Evolutionary conservation across 1,140 invertebrate species (phyloP).

Genomic region (Metaphire vulgaris): DNA sequence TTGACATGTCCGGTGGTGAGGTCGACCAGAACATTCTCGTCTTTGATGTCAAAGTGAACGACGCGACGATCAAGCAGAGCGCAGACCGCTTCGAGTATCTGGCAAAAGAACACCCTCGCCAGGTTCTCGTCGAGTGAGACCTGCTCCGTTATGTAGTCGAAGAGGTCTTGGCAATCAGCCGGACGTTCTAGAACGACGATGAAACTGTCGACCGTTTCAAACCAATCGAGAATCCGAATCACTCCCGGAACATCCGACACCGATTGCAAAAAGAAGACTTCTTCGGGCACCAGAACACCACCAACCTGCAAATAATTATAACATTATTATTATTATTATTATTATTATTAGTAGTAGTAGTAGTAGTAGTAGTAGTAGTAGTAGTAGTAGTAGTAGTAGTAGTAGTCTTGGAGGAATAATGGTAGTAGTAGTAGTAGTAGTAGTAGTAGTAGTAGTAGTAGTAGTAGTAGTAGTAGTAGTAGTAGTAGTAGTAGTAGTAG

Average conservation of each 20-base stretch:
- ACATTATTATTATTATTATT: no score
- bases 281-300: constrained; percentile 54
- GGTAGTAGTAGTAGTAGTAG: no score
- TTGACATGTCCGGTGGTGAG: constrained; percentile 55
- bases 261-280: constrained; percentile 60
- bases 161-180: constrained; percentile 60
- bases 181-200: constrained; percentile 64
- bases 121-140: constrained; percentile 57
- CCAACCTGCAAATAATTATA: constrained; percentile 10
- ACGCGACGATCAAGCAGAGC: constrained; percentile 49
- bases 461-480: no score
- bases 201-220: constrained; percentile 55
- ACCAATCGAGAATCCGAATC: constrained; percentile 61
- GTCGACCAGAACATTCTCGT: constrained; percentile 64
- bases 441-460: no score
- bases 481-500: no score
- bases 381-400: no score
- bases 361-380: no score
- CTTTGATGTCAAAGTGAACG: constrained; percentile 65
- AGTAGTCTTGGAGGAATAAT: no score
- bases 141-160: constrained; percentile 65
- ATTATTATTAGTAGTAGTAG: no score
- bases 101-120: constrained; percentile 57
- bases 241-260: constrained; percentile 58
- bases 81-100: constrained; percentile 51